A percentile compares a stretch with the other conserved stretches of the same genome.
Conservation (phyloP, 2,888 invertebrate genomes). For the Hypomecis punctinalis region DNA sequence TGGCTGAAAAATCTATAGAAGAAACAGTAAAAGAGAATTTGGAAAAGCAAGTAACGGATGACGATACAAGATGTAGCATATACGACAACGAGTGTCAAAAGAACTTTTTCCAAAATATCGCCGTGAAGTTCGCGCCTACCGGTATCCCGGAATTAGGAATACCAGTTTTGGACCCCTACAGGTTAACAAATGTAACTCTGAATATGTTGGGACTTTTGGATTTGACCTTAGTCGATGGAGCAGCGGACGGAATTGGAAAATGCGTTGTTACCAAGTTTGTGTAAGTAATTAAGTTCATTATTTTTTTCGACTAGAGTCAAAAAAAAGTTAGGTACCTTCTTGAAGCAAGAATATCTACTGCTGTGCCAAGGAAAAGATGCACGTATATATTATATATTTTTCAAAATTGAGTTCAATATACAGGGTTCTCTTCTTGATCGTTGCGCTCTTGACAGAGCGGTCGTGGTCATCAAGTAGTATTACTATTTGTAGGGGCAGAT, state of each 20-base stretch:
- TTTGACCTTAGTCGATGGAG: slow-evolving; percentile 29
- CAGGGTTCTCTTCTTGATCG: too few relatives aligned
- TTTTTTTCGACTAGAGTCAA: background rate
- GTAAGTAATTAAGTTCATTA: slow-evolving; percentile 24
- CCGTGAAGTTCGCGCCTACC: background rate
- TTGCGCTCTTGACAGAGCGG: too few relatives aligned
- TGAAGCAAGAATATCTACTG: too few relatives aligned
- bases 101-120: slow-evolving; percentile 25
- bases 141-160: slow-evolving; percentile 31
- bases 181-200: slow-evolving; percentile 21
- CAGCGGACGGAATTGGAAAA: slow-evolving; percentile 31
- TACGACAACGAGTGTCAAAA: slow-evolving; percentile 31
- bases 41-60: background rate
- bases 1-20: background rate
- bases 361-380: too few relatives aligned
- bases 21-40: background rate
- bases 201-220: slow-evolving; percentile 23
- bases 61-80: slow-evolving; percentile 26
- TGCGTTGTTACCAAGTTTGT: slow-evolving; percentile 30
- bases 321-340: too few relatives aligned
- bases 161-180: slow-evolving; percentile 31
- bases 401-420: too few relatives aligned
- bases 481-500: background rate
- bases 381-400: too few relatives aligned
- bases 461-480: too few relatives aligned